Conservation (phyloP, 53 echinoderm and acorn worm genomes). For the Zoroaster sp. region DNA sequence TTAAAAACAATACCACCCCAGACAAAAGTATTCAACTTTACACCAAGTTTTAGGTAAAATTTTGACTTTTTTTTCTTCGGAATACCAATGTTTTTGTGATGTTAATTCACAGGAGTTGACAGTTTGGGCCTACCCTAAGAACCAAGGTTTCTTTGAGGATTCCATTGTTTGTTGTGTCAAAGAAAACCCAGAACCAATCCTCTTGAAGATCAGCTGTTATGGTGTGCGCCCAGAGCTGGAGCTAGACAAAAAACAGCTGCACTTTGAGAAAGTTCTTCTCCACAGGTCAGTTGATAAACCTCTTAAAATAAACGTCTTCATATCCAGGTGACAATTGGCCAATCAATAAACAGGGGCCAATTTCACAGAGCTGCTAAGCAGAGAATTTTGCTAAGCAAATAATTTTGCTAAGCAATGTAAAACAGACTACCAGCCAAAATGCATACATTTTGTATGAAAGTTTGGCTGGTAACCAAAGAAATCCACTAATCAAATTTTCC, state of each 20-base stretch:
- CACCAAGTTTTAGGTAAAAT: neutral
- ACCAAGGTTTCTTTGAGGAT: constrained; percentile 99
- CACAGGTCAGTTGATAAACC: constrained; percentile 84
- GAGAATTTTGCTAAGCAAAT: no score
- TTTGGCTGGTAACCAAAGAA: no score
- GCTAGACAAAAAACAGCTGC: constrained; percentile 97
- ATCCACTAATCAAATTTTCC: no score
- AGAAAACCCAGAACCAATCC: constrained; percentile 96
- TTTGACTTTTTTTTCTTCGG: neutral
- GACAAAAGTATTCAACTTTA: neutral
- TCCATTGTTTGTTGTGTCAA: constrained; percentile 92
- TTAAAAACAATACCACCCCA: no score
- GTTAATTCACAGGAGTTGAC: constrained; percentile 74
- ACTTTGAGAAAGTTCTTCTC: constrained; percentile 96
- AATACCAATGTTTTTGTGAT: neutral
- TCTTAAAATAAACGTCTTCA: no score
- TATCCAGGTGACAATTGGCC: no score
- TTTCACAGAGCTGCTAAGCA: no score
- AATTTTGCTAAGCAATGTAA: no score
- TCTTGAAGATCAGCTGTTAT: constrained; percentile 93
- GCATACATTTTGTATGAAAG: no score
- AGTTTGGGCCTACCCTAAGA: constrained; percentile 97
- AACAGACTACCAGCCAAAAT: no score
- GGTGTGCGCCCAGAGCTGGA: constrained; percentile 98
- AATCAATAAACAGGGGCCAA: no score